Base-by-base conservation (phyloP, 2,888 invertebrate genomes). In the Laothoe populi region DNA sequence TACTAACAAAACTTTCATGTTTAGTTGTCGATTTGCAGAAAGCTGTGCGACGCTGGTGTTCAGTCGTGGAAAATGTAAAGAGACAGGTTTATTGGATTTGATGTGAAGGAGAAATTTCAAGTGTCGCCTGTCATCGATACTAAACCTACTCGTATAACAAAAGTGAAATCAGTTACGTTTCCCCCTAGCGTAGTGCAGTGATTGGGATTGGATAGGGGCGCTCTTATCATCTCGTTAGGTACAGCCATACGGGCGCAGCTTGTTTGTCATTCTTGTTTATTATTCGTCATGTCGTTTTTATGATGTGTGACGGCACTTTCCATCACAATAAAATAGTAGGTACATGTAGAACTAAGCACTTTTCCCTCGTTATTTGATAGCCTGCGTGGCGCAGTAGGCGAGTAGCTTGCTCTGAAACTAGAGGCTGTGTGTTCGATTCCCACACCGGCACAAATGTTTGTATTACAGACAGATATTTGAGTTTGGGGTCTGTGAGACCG, bases 151-250 rank as follows among this genome's bases (percentile, higher is more conserved):
- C 73, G 71, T 75, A 66, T 68, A 81, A 82, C 77, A 84, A 87
- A 89, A 90, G 90, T 87, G 89, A 90, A 90, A 90, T 82, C 81
- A 67, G 73, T 68, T 70, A 59, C 73, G 74, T 80, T 83, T 84
- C 75, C 77, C 78, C 76, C 74, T 66, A 67, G 70, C 53, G 16
- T 61, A 59, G 59, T 63, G 69, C 65, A 66, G 72, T 69, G 73
- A 75, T 79, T 76, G 69, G 64, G 70, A 71, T 64, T 64, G 67
- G 70, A 89, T 90, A 77, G 79, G 91, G 91, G 91, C 78, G 38
- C 73, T n/a, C n/a, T n/a, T 88, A 90, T 90, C 87, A 65, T 72
- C 77, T 82, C 66, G 79, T 82, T 83, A 78, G 69, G 67, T 62
- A 62, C 61, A 72, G 64, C 63, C 71, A 87, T 88, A 80, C 86